Base-by-base conservation (phyloP, 2,888 invertebrate species). In the Dugesia japonica region DNA sequence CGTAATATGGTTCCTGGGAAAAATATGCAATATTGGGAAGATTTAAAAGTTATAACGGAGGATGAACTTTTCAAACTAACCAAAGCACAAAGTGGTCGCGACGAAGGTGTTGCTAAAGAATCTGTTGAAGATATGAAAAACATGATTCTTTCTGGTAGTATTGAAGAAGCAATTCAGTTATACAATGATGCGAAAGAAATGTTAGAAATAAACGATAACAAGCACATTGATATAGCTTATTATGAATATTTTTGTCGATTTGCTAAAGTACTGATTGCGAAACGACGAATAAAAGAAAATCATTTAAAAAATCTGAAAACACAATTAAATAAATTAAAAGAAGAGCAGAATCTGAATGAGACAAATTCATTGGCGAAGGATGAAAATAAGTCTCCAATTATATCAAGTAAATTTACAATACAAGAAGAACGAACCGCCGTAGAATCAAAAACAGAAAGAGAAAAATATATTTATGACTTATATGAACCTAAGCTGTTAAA, bases 191-290 rank as follows among this genome's bases (percentile, higher is more conserved):
- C 71, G 1, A 31, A 72, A 9, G 1, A 26, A 26, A 72, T 33
- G 56, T 28, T 77, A 42, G 76, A 77, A 77, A 75, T 74, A 20
- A 78, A 78, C 23, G 74, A 71, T 56, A 4, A n/a, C 20, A 56
- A n/a, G 31, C 76, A 56, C 23, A 73, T 79, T 71, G 79, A 79
- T 56, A 42, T 79, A 17, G 71, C 77, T 72, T 98, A 95, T 86
- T 98, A 97, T 97, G 97, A 98, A 86, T 92, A 92, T 73, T 86
- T 98, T 79, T 87, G 94, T 38, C 92, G 92, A n/a, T 92, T 94
- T 84, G 87, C 98, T 13, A 92, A 92, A 88, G 94, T 94, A 1
- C 92, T 94, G 85, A 92, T 92, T 89, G 92, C 94, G 0, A 88
- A 92, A 81, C 92, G 94, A 0, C 87, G 95, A 33, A 87, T 98